Evolutionary conservation across 2,113 vertebrate genomes (phyloP).

Genomic region (Centrocercus urophasianus): DNA sequence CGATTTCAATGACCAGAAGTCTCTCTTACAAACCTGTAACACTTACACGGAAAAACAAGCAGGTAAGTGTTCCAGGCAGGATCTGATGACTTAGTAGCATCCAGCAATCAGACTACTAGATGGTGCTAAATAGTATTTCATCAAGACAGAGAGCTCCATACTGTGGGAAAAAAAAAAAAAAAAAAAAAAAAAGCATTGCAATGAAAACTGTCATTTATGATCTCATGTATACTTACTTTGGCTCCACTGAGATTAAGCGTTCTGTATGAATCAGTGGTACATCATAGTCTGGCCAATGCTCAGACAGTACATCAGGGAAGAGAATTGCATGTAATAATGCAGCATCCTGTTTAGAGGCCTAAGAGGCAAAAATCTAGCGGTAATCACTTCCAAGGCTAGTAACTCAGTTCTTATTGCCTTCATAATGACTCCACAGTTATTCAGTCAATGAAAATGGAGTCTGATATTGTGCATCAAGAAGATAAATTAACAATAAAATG

Average conservation of each 20-base stretch:
- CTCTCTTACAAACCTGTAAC: not conserved
- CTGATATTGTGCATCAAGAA: constrained; percentile 55
- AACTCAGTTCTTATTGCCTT: constrained; percentile 68
- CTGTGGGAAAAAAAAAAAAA: not conserved
- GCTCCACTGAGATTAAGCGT: constrained; percentile 4
- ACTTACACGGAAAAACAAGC: not conserved
- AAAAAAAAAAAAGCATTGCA: not conserved
- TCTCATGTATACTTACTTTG: not conserved
- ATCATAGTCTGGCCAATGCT: constrained; percentile 32
- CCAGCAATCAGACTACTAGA: not conserved
- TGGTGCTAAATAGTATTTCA: constrained; percentile 2
- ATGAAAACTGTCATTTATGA: not conserved
- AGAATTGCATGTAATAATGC: constrained; percentile 25
- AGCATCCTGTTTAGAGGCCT: constrained; percentile 66
- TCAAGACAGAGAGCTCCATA: not conserved
- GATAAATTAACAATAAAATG: constrained; percentile 57
- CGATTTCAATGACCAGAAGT: not conserved
- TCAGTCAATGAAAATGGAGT: constrained; percentile 70
- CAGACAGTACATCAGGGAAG: constrained; percentile 53
- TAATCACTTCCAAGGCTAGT: constrained; percentile 74
- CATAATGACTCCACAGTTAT: constrained; percentile 69
- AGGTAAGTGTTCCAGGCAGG: not conserved
- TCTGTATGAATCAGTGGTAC: constrained; percentile 17
- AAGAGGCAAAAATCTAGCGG: constrained; percentile 65
- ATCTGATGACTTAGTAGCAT: not conserved